Conservation (phyloP, 2,113 vertebrate species). For the Oreochromis aureus region DNA sequence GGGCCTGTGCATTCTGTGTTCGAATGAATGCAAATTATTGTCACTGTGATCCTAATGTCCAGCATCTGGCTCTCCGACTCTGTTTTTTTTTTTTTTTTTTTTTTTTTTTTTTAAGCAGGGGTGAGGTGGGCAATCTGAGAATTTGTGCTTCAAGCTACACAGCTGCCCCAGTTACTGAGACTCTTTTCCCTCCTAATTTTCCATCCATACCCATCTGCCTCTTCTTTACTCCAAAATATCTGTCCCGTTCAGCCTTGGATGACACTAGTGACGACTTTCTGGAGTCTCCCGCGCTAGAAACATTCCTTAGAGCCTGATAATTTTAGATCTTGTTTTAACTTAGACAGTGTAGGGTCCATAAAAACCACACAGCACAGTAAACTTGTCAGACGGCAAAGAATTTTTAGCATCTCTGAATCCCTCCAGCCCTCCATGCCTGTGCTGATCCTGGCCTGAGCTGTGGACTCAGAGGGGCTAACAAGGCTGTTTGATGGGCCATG, state of each 20-base stretch:
- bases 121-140: conserved; percentile 26
- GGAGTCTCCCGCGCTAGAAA: not conserved
- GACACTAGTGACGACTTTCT: not conserved
- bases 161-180: conserved; percentile 62
- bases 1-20: conserved; percentile 2
- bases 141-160: conserved; percentile 47
- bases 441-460: conserved; percentile 41
- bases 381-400: not conserved
- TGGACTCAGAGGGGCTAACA: conserved; percentile 37
- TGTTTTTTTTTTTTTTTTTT: no score
- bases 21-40: conserved; percentile 30
- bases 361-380: not conserved
- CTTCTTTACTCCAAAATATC: conserved; percentile 3
- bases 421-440: conserved; percentile 11
- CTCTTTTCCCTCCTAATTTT: conserved; percentile 38
- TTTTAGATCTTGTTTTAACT: not conserved
- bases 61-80: conserved; percentile 47
- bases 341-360: not conserved
- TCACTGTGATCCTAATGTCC: conserved; percentile 50
- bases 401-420: conserved; percentile 31
- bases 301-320: not conserved
- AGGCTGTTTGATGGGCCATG: conserved; percentile 41
- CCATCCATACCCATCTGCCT: conserved; percentile 43
- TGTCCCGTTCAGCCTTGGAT: not conserved
- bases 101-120: not conserved